Percentiles rank a stretch among this genome's conserved stretches.
These are phyloP conservation scores for Heliconius ethilla DNA, from an alignment of 2,888 invertebrate genomes.

Conservation along the genomic window DNA sequence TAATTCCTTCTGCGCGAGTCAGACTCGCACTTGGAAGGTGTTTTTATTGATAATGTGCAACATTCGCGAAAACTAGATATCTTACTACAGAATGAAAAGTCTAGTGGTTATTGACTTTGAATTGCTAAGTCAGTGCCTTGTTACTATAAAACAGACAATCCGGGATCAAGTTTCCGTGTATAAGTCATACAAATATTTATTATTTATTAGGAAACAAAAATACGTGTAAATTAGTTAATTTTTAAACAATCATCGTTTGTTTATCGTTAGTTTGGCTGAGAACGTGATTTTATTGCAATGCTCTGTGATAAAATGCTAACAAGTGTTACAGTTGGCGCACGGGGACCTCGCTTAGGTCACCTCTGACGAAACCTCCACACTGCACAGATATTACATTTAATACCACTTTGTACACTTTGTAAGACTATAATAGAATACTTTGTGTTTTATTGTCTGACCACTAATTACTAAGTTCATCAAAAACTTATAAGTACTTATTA, in stretches of 20 bases:
- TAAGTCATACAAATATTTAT: neutral
- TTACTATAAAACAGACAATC: neutral
- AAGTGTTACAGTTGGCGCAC: constrained; percentile 49
- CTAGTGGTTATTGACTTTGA: neutral
- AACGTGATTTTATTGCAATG: constrained; percentile 35
- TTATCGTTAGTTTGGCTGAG: neutral
- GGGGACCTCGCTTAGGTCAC: constrained; percentile 42
- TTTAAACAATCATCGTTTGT: neutral
- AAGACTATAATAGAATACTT: neutral
- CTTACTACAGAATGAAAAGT: neutral
- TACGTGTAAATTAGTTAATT: neutral
- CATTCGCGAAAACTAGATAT: no score
- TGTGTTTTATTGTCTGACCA: neutral
- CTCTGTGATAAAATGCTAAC: constrained; percentile 47
- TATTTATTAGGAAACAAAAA: constrained; percentile 9
- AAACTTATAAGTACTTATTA: constrained; percentile 7
- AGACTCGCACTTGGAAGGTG: no score
- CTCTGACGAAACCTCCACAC: constrained; percentile 23
- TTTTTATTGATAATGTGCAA: no score
- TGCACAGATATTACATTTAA: neutral
- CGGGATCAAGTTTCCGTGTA: neutral
- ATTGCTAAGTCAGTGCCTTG: neutral
- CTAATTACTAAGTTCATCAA: constrained; percentile 15
- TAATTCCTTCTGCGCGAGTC: no score
- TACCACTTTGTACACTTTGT: constrained; percentile 4